Evolutionary conservation across 2,888 invertebrate species (phyloP).

Genomic region (Rotaria macrura): DNA sequence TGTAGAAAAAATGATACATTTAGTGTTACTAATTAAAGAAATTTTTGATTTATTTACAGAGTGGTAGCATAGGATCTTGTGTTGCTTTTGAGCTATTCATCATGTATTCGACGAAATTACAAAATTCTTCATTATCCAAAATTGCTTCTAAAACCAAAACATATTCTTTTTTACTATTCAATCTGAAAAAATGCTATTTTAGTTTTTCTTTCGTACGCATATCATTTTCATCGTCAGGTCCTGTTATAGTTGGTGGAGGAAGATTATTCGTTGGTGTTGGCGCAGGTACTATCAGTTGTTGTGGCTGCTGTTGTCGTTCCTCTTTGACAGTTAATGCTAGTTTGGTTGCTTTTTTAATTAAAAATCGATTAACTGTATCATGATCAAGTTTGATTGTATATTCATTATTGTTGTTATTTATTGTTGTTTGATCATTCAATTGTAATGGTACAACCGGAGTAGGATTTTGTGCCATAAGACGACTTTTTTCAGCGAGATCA

Average conservation of each 20-base stretch:
- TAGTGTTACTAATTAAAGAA: too few relatives aligned
- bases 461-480: neutral
- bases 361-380: slow-evolving; percentile 9
- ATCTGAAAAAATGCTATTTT: neutral
- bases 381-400: slow-evolving; percentile 17
- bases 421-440: slow-evolving; percentile 1
- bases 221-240: slow-evolving; percentile 2
- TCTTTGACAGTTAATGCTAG: neutral
- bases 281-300: neutral
- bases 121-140: slow-evolving; percentile 11
- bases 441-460: neutral
- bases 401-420: neutral
- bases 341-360: neutral
- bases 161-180: too few relatives aligned
- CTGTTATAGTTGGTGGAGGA: neutral
- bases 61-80: slow-evolving; percentile 15
- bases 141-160: neutral
- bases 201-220: neutral
- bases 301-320: neutral
- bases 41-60: neutral
- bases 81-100: neutral
- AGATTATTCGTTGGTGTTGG: neutral
- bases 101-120: neutral
- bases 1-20: too few relatives aligned
- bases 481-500: neutral